Percentiles rank a stretch among this genome's conserved stretches.
These are phyloP conservation scores for Chiroxiphia lanceolata DNA, from an alignment of 2,797 vertebrate species.

Conservation along the genomic window DNA sequence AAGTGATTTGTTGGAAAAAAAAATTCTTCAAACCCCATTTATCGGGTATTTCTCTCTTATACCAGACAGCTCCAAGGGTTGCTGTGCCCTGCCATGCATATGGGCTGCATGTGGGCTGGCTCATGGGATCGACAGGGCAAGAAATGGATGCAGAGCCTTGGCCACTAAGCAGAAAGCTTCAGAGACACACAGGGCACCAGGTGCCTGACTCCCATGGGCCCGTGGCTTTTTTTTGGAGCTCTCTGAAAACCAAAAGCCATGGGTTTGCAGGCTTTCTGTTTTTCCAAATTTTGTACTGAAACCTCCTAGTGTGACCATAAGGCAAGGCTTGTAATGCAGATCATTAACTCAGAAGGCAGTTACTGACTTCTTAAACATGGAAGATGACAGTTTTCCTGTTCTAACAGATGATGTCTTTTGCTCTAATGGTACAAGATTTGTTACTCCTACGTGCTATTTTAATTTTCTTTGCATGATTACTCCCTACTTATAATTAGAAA, in stretches of 20 bases:
- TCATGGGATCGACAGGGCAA: rapidly evolving
- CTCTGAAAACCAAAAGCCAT: background rate
- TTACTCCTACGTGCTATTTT: constrained; percentile 52
- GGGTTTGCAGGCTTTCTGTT: background rate
- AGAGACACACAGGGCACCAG: background rate
- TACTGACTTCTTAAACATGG: background rate
- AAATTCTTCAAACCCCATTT: background rate
- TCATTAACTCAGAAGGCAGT: background rate
- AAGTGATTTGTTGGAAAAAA: background rate
- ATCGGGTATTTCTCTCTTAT: background rate
- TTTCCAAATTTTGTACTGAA: background rate
- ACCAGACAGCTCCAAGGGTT: background rate
- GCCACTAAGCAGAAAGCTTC: background rate
- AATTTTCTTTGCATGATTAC: constrained; percentile 43
- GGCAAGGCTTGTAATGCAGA: background rate
- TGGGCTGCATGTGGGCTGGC: rapidly evolving
- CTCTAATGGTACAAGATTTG: constrained; percentile 32
- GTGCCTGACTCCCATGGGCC: background rate
- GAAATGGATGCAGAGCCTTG: background rate
- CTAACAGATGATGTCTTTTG: background rate
- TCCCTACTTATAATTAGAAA: constrained; percentile 59
- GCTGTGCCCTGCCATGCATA: rapidly evolving
- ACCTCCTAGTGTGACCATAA: background rate
- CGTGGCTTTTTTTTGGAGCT: background rate
- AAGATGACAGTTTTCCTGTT: background rate